Base-by-base conservation (phyloP, 2,797 vertebrate genomes). In the Enteromius fasciolatus region DNA sequence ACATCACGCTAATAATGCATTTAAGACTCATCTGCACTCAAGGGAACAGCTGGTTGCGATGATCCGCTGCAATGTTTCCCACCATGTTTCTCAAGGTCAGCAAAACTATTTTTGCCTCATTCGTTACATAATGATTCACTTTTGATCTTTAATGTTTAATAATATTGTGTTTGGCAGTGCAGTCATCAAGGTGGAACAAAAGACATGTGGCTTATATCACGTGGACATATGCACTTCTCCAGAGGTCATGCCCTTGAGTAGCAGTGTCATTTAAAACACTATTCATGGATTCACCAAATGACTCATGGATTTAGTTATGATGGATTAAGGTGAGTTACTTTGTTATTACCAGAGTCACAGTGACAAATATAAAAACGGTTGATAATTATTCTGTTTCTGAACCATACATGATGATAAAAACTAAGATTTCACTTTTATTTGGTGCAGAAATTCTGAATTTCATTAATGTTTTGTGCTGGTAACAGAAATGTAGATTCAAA, bases 31-130 rank as follows among this genome's bases (percentile, higher is more conserved):
- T 80, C 73, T 75, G 70, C 77, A 68, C 89, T 90, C 90, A 89
- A 52, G 85, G 88, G 87, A 84, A 70, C 85, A 91, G 89, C 92
- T 93, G 91, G 92, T 93, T 92, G 86, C 86, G 46, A 79, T 85
- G 88, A 89, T 87, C 87, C 88, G 88, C 87, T 87, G 81, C 86
- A 89, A 83, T 83, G 59, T 74, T 59, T 85, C 36, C 61, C 63
- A 82, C 59, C 72, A 79, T 68, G 64, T 81, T 41, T 41, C 82
- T 76, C 84, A 88, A 87, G 87, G 86, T 89, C 87, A 86, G 77
- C 61, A 46, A 18, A 66, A 82, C 54, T 63, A 61, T 69, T 70
- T 77, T 59, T 69, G 73, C 52, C 8, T 4, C n/a, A 3, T 68
- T 74, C 66, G 36, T 86, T 84, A 68, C 79, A 73, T 83, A 84